phyloP scores from a whole-genome alignment of 2,797 vertebrate species.

The Cossypha niveicapilla region DNA sequence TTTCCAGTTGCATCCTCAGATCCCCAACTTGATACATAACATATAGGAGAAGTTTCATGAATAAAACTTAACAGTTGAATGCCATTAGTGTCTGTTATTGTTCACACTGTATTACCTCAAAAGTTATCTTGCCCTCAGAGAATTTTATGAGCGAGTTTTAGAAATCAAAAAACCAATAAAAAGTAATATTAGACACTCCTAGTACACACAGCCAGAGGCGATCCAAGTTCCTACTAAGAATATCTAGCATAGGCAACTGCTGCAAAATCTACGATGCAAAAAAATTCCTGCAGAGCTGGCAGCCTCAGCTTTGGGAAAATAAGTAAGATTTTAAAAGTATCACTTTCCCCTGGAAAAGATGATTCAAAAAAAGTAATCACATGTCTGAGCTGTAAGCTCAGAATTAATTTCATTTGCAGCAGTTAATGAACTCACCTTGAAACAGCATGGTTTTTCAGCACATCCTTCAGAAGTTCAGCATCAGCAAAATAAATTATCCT shows the following conservation, averaged over 20 bases:
- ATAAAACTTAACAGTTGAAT: neutral
- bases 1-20: neutral
- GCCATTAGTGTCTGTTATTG: neutral
- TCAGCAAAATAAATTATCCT: conserved; percentile 99
- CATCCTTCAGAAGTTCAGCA: conserved; percentile 97
- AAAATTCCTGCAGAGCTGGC: neutral
- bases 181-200: neutral
- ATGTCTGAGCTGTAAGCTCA: neutral
- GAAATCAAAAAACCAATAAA: neutral
- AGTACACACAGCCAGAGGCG: neutral
- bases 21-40: neutral
- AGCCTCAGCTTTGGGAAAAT: neutral
- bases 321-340: neutral
- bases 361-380: neutral
- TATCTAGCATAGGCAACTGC: neutral
- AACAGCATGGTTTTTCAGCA: conserved; percentile 97
- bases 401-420: neutral
- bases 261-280: neutral
- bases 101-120: neutral
- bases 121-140: neutral
- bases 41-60: neutral
- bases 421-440: conserved; percentile 85
- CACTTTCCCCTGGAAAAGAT: neutral
- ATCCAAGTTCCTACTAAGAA: neutral
- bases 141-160: neutral